phyloP scores from a whole-genome alignment of 1,140 invertebrate genomes.

The Brachionus calyciflorus region DNA sequence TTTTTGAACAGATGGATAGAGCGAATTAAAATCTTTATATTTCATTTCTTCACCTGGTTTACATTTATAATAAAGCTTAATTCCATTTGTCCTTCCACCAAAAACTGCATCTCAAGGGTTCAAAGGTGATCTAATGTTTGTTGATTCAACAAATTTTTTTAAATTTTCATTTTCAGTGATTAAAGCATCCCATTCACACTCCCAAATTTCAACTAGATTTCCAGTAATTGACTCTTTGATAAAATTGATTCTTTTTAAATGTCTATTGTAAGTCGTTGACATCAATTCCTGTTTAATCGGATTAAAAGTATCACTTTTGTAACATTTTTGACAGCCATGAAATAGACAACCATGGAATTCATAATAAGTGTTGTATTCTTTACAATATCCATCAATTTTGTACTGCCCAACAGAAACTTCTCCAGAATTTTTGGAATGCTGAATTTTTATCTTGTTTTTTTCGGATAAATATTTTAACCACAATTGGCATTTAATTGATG shows the following conservation, averaged over 20 bases:
- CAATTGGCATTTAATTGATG: not conserved
- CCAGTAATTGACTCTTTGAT: constrained; percentile 35
- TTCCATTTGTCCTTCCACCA: constrained; percentile 56
- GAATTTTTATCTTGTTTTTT: constrained; percentile 12
- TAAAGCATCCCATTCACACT: constrained; percentile 49
- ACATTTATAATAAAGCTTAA: constrained; percentile 51
- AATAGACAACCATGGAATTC: constrained; percentile 51
- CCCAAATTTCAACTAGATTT: constrained; percentile 49
- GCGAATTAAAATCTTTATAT: constrained; percentile 56
- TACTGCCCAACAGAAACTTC: not conserved
- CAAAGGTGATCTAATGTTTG: constrained; percentile 16
- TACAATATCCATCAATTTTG: not conserved
- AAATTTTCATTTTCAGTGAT: constrained; percentile 38
- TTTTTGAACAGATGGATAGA: constrained; percentile 51
- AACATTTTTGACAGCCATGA: constrained; percentile 51
- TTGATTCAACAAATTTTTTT: too few relatives aligned
- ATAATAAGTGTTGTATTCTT: constrained; percentile 24
- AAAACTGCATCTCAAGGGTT: constrained; percentile 53
- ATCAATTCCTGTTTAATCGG: constrained; percentile 47
- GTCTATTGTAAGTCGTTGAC: constrained; percentile 46
- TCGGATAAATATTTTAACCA: constrained; percentile 46
- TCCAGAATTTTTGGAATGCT: not conserved
- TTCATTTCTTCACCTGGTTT: constrained; percentile 53
- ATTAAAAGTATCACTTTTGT: constrained; percentile 16
- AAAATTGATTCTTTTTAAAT: constrained; percentile 34